Evolutionary conservation across 2,888 invertebrate species (phyloP).

Genomic region (Hetaerina titia): DNA sequence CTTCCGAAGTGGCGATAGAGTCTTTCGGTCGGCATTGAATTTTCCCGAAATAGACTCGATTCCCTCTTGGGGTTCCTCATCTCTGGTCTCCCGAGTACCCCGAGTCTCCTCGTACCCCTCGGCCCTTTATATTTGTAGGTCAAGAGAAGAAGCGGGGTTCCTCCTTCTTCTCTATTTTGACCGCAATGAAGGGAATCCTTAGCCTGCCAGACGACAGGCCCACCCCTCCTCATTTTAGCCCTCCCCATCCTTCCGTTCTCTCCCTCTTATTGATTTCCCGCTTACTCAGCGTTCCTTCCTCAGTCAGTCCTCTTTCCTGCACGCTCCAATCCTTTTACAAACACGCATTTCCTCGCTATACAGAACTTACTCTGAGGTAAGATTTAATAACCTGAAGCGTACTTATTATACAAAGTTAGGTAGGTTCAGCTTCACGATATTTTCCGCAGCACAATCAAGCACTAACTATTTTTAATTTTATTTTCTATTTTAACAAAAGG

Average conservation of each 20-base stretch:
- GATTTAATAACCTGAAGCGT: no score
- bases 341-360: neutral
- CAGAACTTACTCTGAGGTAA: neutral
- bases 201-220: neutral
- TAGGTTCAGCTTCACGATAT: no score
- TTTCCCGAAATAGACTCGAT: no score
- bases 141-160: neutral
- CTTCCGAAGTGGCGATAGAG: no score
- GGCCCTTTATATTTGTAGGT: neutral
- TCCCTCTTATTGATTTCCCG: neutral
- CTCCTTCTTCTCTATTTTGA: neutral
- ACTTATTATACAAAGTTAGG: no score
- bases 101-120: neutral
- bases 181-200: neutral
- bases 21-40: no score
- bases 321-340: neutral
- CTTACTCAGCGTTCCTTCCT: neutral
- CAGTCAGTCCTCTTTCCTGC: neutral
- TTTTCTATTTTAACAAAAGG: no score
- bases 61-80: neutral
- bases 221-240: neutral
- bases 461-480: no score
- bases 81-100: neutral
- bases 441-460: no score
- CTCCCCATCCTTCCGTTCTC: neutral